These are phyloP conservation scores for Dioctria rufipes DNA, from an alignment of 2,888 invertebrate species.

Conservation along the genomic window DNA sequence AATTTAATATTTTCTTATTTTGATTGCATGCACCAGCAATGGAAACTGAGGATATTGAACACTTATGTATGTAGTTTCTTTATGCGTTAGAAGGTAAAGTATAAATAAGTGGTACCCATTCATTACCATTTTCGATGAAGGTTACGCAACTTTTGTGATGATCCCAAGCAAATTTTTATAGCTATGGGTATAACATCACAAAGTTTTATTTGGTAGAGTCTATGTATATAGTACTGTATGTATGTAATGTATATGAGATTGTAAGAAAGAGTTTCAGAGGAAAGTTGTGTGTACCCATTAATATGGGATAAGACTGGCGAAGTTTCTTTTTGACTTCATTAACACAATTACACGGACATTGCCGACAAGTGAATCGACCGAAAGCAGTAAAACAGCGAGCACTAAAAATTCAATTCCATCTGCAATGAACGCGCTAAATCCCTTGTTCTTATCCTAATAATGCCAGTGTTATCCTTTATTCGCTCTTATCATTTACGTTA, in stretches of 20 bases:
- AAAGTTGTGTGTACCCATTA: slow-evolving; percentile 10
- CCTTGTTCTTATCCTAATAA: slow-evolving; percentile 5
- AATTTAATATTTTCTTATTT: too few species aligned
- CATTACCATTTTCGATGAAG: too few species aligned
- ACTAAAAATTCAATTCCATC: not conserved
- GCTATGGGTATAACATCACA: not conserved
- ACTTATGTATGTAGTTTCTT: too few species aligned
- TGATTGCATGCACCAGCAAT: too few species aligned
- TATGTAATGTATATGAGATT: not conserved
- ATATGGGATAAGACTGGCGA: not conserved
- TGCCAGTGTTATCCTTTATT: slow-evolving; percentile 15
- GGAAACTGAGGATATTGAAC: too few species aligned
- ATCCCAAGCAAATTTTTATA: not conserved
- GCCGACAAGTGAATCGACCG: not conserved
- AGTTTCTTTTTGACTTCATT: slow-evolving; percentile 17
- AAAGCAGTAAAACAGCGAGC: not conserved
- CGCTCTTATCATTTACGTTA: not conserved
- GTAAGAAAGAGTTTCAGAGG: not conserved
- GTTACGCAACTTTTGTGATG: too few species aligned
- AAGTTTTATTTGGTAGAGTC: not conserved
- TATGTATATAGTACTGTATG: too few species aligned
- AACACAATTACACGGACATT: not conserved
- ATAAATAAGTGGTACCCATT: too few species aligned
- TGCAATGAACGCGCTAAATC: slow-evolving; percentile 7
- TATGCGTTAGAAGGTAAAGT: too few species aligned